Evolutionary conservation across 2,888 invertebrate genomes (phyloP), one percentile per base, ranked within the genome.

Genomic region (Volucella bombylans): DNA sequence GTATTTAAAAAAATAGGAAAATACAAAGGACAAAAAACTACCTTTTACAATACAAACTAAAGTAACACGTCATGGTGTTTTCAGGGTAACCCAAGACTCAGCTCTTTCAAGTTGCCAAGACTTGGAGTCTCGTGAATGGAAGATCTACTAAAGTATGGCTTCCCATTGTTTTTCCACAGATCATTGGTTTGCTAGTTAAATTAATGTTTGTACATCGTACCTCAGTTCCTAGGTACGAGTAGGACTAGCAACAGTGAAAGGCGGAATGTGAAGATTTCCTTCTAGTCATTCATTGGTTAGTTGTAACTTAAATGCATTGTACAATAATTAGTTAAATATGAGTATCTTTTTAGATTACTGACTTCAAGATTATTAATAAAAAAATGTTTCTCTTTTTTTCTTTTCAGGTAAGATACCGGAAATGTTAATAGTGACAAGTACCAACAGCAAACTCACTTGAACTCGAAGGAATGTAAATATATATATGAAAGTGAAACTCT

Each of bases 381-480:
- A 57, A 39, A 50, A 50, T 59, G 23, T 45, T 41, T 65, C 11
- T 64, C 8, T 15, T 61, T 41, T 38, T 61, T 49, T 47, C 39
- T 23, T 80, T 83, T 54, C 64, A 83, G 83, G 83, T 83, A 80
- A 80, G 74, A 64, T 68, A 45, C 59, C 61, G 80, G 80, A 74
- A 74, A 47, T 43, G 8, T 18, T 73, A 11, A 41, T 73, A 62
- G 45, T 47, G 4, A 31, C 31, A 31, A 1, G 31, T 55, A 38
- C 31, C 14, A 38, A 23, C 45, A 50, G 43, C 50, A 68, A 68
- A 78, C 67, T 72, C 39, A 39, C 10, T 23, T 82, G 72, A 77
- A 74, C 50, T 41, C 59, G 23, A 31, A 43, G 47, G 31, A 18
- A 43, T 57, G 55, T 69, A 78, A 78, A 82, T 82, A 68, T 82